Conservation (phyloP, 2,888 invertebrate species). For the Seladonia tumulorum region DNA sequence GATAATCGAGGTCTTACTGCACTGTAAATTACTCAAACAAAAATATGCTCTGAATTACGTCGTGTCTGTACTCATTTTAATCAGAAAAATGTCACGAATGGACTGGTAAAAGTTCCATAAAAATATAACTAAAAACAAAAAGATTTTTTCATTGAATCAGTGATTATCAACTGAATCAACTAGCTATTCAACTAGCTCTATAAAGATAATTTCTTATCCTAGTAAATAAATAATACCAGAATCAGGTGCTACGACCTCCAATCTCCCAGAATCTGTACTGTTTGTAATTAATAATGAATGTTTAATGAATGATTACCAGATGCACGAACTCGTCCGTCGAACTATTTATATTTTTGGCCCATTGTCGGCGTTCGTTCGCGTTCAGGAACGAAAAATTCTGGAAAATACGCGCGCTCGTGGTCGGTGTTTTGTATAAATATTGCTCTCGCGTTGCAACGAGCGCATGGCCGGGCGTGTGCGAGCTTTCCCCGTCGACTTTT, state of each 20-base stretch:
- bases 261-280: no score
- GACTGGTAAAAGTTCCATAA: no score
- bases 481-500: slow-evolving; percentile 22
- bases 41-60: no score
- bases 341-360: neutral
- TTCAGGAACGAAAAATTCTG: neutral
- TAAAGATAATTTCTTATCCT: no score
- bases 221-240: no score
- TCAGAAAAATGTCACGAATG: neutral
- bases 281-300: neutral
- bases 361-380: neutral
- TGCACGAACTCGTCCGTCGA: neutral
- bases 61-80: neutral
- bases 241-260: no score
- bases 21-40: no score
- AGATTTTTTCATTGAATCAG: no score
- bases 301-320: neutral
- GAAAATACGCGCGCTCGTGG: neutral
- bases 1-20: no score
- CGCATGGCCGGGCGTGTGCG: neutral
- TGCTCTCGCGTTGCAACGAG: neutral
- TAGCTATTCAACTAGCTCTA: no score
- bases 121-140: no score
- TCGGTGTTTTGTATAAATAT: neutral
- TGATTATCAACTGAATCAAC: no score